Percentiles rank a stretch among this genome's conserved stretches.
Conservation (phyloP, 2,888 invertebrate genomes). For the Cheilosia impressa region DNA sequence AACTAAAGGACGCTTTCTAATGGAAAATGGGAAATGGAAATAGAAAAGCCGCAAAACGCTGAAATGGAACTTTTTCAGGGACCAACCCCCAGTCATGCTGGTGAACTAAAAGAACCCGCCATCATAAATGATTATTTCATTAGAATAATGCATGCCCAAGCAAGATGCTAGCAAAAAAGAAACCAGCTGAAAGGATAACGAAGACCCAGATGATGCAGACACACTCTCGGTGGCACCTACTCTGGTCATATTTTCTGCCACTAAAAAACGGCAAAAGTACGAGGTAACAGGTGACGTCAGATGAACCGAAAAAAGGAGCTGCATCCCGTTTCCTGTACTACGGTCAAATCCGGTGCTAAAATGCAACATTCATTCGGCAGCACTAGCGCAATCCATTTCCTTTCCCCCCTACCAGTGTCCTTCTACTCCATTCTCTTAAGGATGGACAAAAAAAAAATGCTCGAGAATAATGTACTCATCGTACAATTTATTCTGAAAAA, state of each 20-base stretch:
- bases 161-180: constrained; percentile 1
- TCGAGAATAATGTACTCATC: constrained; percentile 64
- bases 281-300: constrained; percentile 35
- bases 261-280: background rate
- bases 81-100: background rate
- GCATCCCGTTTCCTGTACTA: background rate
- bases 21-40: constrained; percentile 18
- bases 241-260: constrained; percentile 13
- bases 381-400: constrained; percentile 57
- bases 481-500: constrained; percentile 52
- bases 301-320: constrained; percentile 6
- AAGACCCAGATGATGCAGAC: constrained; percentile 45
- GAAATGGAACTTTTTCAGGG: background rate
- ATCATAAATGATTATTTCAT: constrained; percentile 50
- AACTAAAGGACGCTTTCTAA: constrained; percentile 1
- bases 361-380: constrained; percentile 35
- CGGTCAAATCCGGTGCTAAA: constrained; percentile 49
- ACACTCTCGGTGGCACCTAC: background rate
- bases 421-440: constrained; percentile 25
- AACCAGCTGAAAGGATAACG: constrained; percentile 63
- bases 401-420: constrained; percentile 14
- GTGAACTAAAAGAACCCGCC: constrained; percentile 1
- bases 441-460: constrained; percentile 2
- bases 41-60: background rate
- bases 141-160: constrained; percentile 52